Base-by-base conservation (phyloP, 53 echinoderm and acorn worm species). In the Echinarachnius parma region DNA sequence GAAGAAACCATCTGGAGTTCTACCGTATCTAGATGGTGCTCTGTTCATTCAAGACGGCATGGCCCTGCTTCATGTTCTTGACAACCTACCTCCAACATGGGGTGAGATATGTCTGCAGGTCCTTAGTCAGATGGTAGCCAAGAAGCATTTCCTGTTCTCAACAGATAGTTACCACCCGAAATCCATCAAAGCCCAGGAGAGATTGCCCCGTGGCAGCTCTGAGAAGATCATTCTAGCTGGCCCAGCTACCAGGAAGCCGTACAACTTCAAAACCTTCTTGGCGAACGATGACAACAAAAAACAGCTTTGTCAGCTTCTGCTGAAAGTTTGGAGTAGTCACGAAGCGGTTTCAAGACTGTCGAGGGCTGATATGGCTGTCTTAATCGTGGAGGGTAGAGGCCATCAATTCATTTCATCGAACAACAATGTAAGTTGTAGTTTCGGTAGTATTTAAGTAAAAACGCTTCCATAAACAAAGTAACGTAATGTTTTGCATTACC, bases 151-250 rank as follows among this genome's bases (percentile, higher is more conserved):
- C 20, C 2, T 82, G 39, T 82, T 82, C 57, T 76, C 83, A 24
- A 82, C 83, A 21, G 83, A 82, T 39, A 37, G 37, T 15, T 82
- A 82, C 45, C 83, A 77, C 2, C 14, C 65, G 14, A 39, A 76
- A 24, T 82, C 53, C 2, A 83, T 83, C 39, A 83, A 83, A 22
- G 77, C 83, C 7, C 82, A 76, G 62, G 83, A 82, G 46, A 25
- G 72, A 21, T 42, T 72, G 48, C 34, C 59, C n/a, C 81, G 81
- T 72, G 65, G 79, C 36, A n/a, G 1, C 49, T 66, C 66, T 23
- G 32, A 78, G 5, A 21, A 32, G 62, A 24, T 33, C n/a, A 70
- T 80, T 10, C 35, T 79, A 37, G 66, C 9, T 9, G 53, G 81
- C 14, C 74, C 71, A 9, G 81, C 71, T 5, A 81, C 81, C 4